Base-by-base conservation (phyloP, 2,888 invertebrate genomes). In the Diplazon laetatorius region DNA sequence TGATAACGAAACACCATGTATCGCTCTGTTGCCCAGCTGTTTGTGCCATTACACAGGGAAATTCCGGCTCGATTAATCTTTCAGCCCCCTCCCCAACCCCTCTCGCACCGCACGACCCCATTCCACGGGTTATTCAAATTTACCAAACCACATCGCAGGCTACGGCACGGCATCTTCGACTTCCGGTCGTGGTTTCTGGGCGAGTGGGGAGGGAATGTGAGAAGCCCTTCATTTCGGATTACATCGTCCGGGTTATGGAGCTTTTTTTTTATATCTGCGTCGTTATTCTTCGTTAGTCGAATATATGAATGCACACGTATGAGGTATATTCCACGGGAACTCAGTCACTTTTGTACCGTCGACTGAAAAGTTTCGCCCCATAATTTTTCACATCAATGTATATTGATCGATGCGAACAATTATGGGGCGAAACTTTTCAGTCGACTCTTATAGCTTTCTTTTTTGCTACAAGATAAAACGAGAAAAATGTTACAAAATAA, bases 31-130 rank as follows among this genome's bases (percentile, higher is more conserved):
- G 39, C 39, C 22, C 30, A 10, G 14, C 25, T 18, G 35, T 20
- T 48, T 35, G 35, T 44, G 44, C 52, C 52, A 68, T 50, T 30
- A 22, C 50, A 8, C 30, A 42, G 16, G 60, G 6, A 22, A 52
- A 68, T 44, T 59, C n/a, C 42, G 37, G 46, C 20, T 59, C 62
- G 66, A 63, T 77, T 77, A 77, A 77, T 77, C 77, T 72, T 68
- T 55, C 35, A 55, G 30, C 39, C 62, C 52, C 66, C 66, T 44
- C 55, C 18, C 9, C 12, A 2, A 16, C 68, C 55, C 62, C 25
- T 48, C 30, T 55, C 62, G 30, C 55, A 16, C 44, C 12, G 62
- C 68, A 20, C 60, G 71, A 65, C n/a, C n/a, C n/a, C n/a, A n/a
- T n/a, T n/a, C n/a, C n/a, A n/a, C n/a, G n/a, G n/a, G n/a, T n/a